Evolutionary conservation across 2,797 vertebrate species (phyloP), one percentile per base, ranked within the genome.

Genomic region (Apogon hyalosoma): DNA sequence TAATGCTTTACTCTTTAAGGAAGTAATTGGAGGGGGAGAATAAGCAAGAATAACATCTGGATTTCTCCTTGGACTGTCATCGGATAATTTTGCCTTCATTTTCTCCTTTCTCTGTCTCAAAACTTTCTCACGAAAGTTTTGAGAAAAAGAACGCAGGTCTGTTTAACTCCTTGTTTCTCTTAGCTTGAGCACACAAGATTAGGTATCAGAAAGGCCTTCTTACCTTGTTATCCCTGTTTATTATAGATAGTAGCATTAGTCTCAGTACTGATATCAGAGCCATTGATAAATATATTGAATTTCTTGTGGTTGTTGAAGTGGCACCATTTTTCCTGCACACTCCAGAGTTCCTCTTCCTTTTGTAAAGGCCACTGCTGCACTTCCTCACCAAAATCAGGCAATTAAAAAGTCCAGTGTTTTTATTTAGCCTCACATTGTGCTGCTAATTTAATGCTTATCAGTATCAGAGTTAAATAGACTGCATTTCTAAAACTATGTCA

Each of bases 281-380:
- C 11, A 13, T 40, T 67, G 19, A 52, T 58, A 42, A 36, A 49
- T 71, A 36, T 36, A 36, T 15, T 59, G 15, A 64, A 33, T 46
- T 24, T 46, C 43, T 38, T 33, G 24, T 41, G 48, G 50, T 47
- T 67, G 21, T 52, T 46, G n/a, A 70, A 48, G 42, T 21, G 15
- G 15, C 59, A 63, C 52, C 45, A 43, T 77, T 47, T 70, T 63
- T 24, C 6, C 61, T 57, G 56, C 19, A 54, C 39, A 21, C 10
- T 14, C 9, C 19, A 11, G 7, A 1, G 61, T 48, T 38, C 42
- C 40, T 45, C n/a, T 66, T 66, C n/a, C 58, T 50, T 63, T 48
- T 58, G 11, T 56, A 33, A 74, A 64, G 43, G 59, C 15, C 13
- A 60, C 12, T 18, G 15, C 59, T 53, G 33, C 45, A 36, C 42